A percentile compares a stretch with the other conserved stretches of the same genome.
Conservation (phyloP, 2,888 invertebrate genomes). For the Fissipunctia ypsillon region DNA sequence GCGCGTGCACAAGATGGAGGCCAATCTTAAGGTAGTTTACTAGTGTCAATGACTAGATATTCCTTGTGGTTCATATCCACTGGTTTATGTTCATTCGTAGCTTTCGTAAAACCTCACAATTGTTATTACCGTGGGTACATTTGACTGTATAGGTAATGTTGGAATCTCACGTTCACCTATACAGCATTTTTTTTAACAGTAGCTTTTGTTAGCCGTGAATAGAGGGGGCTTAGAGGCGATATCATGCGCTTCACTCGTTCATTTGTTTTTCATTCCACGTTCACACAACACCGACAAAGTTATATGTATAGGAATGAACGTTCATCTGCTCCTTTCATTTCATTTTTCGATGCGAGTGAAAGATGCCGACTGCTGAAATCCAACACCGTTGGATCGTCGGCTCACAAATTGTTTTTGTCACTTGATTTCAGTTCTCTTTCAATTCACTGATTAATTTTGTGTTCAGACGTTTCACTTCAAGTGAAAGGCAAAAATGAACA, state of each 20-base stretch:
- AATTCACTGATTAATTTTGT: not conserved
- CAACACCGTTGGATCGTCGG: not conserved
- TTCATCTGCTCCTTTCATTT: not conserved
- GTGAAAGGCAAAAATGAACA: too few relatives aligned
- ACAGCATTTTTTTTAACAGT: not conserved
- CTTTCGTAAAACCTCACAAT: not conserved
- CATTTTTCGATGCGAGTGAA: not conserved
- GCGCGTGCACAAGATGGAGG: conserved; percentile 78
- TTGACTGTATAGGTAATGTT: not conserved
- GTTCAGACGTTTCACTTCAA: too few relatives aligned
- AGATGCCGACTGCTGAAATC: not conserved
- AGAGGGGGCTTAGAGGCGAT: not conserved
- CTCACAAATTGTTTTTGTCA: too few relatives aligned
- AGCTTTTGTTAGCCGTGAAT: not conserved
- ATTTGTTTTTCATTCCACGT: not conserved
- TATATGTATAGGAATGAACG: too few relatives aligned
- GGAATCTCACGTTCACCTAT: not conserved
- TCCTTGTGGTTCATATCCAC: not conserved
- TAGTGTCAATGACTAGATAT: not conserved
- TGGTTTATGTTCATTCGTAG: not conserved
- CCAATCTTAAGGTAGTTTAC: conserved; percentile 74
- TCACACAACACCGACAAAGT: too few relatives aligned
- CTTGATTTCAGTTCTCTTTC: too few relatives aligned
- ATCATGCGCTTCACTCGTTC: not conserved
- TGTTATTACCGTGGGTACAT: not conserved